Percentiles rank a stretch among this genome's conserved stretches.
phyloP scores from a whole-genome alignment of 2,888 invertebrate species.

The Cheilosia soror region DNA sequence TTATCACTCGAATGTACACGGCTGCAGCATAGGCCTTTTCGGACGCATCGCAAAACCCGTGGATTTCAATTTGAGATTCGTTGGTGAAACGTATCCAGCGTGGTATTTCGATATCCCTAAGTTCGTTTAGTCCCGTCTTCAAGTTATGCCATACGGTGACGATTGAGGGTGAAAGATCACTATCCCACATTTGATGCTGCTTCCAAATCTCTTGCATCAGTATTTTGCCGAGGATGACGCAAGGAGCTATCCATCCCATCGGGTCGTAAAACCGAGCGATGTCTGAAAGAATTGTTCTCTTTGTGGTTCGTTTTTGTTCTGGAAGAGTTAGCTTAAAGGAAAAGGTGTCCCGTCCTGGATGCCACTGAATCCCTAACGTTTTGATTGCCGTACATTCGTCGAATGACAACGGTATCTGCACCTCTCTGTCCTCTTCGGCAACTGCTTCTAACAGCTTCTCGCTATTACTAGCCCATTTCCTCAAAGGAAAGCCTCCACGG shows the following conservation, averaged over 20 bases:
- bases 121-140: background rate
- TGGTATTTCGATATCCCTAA: background rate
- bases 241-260: too few relatives aligned
- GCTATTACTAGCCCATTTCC: slow-evolving; percentile 28
- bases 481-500: slow-evolving; percentile 9
- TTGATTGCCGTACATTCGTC: background rate
- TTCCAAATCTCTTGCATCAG: background rate
- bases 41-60: slow-evolving; percentile 1
- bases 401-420: background rate
- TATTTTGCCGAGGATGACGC: background rate
- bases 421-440: background rate
- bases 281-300: background rate
- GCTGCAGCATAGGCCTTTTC: too few relatives aligned
- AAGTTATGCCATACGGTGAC: background rate
- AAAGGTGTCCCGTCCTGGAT: too few relatives aligned
- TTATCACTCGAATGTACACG: background rate
- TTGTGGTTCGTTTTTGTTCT: background rate
- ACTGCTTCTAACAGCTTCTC: background rate
- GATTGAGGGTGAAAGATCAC: too few relatives aligned
- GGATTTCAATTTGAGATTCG: background rate
- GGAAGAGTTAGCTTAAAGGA: too few relatives aligned
- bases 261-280: background rate
- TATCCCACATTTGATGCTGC: too few relatives aligned
- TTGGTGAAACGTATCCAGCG: background rate
- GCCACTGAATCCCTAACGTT: background rate